Evolutionary conservation across 2,888 invertebrate species (phyloP).

Genomic region (Eupithecia vulgata): DNA sequence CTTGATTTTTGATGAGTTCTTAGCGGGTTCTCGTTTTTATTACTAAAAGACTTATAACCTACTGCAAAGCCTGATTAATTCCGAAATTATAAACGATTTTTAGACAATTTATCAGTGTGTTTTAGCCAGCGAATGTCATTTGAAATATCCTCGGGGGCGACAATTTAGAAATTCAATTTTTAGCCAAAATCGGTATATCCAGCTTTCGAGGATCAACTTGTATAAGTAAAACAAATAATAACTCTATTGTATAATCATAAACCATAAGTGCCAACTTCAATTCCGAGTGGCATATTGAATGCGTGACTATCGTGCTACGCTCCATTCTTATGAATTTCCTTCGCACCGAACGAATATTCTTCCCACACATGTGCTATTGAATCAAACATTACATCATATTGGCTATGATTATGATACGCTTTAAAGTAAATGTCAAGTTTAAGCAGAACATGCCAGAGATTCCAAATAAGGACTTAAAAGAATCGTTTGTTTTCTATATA

Average conservation of each 20-base stretch:
- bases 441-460: neutral
- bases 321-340: conserved; percentile 31
- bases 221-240: neutral
- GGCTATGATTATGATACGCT: neutral
- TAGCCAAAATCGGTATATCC: neutral
- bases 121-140: neutral
- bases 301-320: conserved; percentile 19
- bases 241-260: conserved; percentile 4
- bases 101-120: too few species aligned
- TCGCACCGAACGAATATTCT: conserved; percentile 19
- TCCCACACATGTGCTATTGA: conserved; percentile 19
- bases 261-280: conserved; percentile 7
- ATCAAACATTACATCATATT: conserved; percentile 22
- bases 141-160: neutral
- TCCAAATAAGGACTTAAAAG: neutral
- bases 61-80: neutral
- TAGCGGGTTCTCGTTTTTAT: neutral
- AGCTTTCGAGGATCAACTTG: too few species aligned
- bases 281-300: conserved; percentile 20
- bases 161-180: conserved; percentile 13
- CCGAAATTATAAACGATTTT: too few species aligned
- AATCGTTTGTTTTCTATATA: neutral
- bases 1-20: neutral
- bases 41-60: neutral
- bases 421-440: conserved; percentile 12